phyloP scores from a whole-genome alignment of 1,140 invertebrate species.

The Microplitis demolitor region DNA sequence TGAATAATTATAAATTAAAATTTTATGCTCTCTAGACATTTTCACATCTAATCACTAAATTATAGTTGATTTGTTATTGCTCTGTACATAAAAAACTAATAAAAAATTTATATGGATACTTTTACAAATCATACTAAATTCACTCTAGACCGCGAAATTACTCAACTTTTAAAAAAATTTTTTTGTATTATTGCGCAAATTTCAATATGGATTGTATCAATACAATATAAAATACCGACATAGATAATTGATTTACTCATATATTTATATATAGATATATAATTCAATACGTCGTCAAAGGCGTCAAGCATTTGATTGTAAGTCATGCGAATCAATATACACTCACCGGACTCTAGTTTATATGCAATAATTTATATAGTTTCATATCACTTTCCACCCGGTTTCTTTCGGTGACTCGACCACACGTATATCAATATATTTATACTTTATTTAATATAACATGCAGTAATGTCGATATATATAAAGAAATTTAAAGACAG shows the following conservation, averaged over 20 bases:
- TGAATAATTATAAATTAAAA: not conserved
- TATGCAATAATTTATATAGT: conserved; percentile 21
- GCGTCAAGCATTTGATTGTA: conserved; percentile 6
- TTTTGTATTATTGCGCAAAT: not conserved
- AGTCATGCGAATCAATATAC: conserved; percentile 11
- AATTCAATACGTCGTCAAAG: conserved; percentile 4
- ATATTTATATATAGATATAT: not conserved
- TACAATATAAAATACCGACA: too few relatives aligned
- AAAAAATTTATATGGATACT: too few relatives aligned
- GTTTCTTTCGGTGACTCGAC: conserved; percentile 6
- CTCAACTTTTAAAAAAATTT: too few relatives aligned
- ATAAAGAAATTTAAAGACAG: not conserved
- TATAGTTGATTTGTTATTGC: too few relatives aligned
- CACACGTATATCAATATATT: not conserved
- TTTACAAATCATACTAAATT: too few relatives aligned
- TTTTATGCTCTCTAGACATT: too few relatives aligned
- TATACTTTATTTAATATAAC: not conserved
- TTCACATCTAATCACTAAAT: too few relatives aligned
- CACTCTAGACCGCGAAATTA: too few relatives aligned
- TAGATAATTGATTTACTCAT: not conserved
- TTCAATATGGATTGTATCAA: not conserved
- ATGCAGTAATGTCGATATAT: not conserved
- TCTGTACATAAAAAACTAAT: too few relatives aligned
- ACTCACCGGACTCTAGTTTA: conserved; percentile 6
- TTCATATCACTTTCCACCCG: conserved; percentile 22